Evolutionary conservation across 2,113 vertebrate genomes (phyloP).

Genomic region (Arenaria interpres): DNA sequence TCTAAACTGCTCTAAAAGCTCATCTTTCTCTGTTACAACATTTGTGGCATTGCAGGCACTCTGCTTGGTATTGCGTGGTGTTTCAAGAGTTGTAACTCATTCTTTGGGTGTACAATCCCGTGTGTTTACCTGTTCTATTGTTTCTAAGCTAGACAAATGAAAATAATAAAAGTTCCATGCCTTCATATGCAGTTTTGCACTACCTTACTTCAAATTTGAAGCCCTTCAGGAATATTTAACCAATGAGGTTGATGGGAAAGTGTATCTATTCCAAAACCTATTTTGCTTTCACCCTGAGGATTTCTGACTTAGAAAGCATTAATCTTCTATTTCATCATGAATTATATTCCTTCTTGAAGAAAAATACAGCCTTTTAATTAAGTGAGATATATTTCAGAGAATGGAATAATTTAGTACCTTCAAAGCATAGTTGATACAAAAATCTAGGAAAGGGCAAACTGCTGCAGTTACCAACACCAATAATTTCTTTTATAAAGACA

Average conservation of each 20-base stretch:
- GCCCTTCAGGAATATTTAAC: background rate
- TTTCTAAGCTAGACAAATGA: background rate
- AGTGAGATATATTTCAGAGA: background rate
- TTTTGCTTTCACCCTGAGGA: background rate
- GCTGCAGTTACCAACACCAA: background rate
- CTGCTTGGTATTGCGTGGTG: background rate
- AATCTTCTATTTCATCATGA: background rate
- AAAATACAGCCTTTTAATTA: slow-evolving; percentile 12
- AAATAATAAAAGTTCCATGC: background rate
- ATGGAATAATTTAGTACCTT: background rate
- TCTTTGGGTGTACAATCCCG: background rate
- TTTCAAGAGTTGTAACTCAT: background rate
- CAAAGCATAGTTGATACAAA: background rate
- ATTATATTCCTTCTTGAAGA: background rate
- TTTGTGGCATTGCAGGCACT: background rate
- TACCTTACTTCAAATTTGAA: background rate
- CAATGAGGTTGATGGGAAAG: background rate
- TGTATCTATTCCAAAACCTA: background rate
- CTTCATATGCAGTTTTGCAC: background rate
- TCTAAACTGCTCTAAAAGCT: background rate
- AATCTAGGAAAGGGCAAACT: background rate
- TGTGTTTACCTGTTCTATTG: background rate
- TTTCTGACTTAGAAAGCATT: background rate
- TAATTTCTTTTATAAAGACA: background rate
- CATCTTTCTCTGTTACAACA: background rate